Evolutionary conservation across 2,888 invertebrate genomes (phyloP).

Genomic region (Thereva unica): DNA sequence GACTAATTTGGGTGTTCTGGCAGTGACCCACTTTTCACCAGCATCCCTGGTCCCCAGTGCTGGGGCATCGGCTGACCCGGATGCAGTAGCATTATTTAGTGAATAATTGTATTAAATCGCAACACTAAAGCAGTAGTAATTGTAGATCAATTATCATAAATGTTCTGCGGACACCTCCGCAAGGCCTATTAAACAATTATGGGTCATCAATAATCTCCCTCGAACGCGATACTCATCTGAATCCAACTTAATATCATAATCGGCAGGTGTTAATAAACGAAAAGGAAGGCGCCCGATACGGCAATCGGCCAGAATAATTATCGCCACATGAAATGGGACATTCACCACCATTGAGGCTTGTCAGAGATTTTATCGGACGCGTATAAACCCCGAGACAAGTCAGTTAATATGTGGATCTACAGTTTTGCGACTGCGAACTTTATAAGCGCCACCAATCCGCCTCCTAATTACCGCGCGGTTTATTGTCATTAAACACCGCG

Average conservation of each 20-base stretch:
- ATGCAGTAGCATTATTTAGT: no score
- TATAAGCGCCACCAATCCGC: constrained; percentile 22
- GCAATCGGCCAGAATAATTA: constrained; percentile 23
- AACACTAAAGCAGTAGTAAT: neutral
- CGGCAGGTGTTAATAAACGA: constrained; percentile 11
- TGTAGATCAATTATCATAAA: constrained; percentile 19
- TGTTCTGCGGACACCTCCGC: constrained; percentile 5
- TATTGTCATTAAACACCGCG: constrained; percentile 22
- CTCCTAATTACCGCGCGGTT: constrained; percentile 26
- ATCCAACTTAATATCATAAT: constrained; percentile 12
- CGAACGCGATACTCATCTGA: neutral
- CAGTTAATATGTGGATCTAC: neutral
- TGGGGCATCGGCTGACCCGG: no score
- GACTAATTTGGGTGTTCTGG: no score
- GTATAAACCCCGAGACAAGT: neutral
- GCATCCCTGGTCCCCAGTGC: no score
- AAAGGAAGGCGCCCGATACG: neutral
- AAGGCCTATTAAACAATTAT: constrained; percentile 27
- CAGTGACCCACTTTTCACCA: no score
- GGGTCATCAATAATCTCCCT: constrained; percentile 28
- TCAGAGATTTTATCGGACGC: constrained; percentile 15
- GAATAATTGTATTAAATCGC: neutral
- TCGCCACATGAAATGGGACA: constrained; percentile 14
- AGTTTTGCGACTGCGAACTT: neutral
- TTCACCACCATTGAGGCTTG: constrained; percentile 14